Conservation (phyloP, 2,797 vertebrate genomes). For the Alcedo atthis region DNA sequence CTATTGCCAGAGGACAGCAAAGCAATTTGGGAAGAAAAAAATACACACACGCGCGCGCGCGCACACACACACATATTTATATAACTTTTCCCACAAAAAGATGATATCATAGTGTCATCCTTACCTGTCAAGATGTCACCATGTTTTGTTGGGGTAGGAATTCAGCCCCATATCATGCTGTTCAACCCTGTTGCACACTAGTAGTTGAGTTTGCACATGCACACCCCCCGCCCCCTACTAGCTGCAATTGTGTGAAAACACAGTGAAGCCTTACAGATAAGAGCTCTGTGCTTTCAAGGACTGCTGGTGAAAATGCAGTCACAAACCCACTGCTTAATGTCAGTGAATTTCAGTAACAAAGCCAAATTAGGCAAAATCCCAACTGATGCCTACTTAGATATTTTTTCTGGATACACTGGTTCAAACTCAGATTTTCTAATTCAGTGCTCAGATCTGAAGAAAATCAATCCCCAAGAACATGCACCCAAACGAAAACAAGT, state of each 20-base stretch:
- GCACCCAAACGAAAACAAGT: conserved; percentile 44
- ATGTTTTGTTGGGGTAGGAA: background rate
- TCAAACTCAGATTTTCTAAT: background rate
- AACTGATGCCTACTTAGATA: background rate
- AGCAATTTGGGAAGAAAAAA: background rate
- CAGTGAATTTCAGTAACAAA: background rate
- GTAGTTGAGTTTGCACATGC: background rate
- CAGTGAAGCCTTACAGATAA: background rate
- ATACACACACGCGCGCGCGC: fast-evolving
- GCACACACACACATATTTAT: fast-evolving
- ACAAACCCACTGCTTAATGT: background rate
- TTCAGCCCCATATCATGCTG: fast-evolving
- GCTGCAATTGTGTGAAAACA: background rate
- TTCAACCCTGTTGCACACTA: fast-evolving
- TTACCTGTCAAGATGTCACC: background rate
- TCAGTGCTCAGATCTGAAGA: conserved; percentile 18
- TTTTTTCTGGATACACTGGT: no score
- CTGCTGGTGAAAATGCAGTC: background rate
- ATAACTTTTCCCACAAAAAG: background rate
- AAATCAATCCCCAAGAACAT: conserved; percentile 44
- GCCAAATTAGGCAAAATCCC: conserved; percentile 24
- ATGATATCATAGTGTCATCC: background rate
- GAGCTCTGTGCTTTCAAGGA: background rate
- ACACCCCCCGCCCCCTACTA: background rate
- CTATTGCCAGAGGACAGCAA: background rate